phyloP scores from a whole-genome alignment of 2,888 invertebrate genomes.

The Tenthredo notha region DNA sequence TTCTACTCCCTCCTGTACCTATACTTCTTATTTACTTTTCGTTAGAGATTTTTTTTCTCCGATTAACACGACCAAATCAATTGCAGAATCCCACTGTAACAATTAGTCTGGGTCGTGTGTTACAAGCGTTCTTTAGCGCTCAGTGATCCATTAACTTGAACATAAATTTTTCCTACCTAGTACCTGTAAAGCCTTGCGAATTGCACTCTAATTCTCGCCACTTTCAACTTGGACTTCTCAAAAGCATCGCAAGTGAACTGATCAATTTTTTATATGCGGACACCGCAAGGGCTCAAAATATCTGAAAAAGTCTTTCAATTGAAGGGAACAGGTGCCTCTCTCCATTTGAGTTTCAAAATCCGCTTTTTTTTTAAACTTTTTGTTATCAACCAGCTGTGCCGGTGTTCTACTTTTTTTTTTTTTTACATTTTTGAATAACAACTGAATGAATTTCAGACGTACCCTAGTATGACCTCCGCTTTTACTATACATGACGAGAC shows the following conservation, averaged over 20 bases:
- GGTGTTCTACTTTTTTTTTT: too few species aligned
- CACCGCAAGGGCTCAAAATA: background rate
- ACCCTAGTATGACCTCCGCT: conserved; percentile 80
- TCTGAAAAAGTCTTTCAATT: too few species aligned
- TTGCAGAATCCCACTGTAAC: background rate
- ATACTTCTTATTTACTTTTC: background rate
- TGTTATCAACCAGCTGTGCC: too few species aligned
- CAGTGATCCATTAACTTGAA: background rate
- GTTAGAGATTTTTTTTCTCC: background rate
- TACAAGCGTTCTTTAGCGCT: background rate
- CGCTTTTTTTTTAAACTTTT: too few species aligned
- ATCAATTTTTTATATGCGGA: background rate
- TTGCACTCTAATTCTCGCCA: background rate
- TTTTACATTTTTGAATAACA: too few species aligned
- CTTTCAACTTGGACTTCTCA: background rate
- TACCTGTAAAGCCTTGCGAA: background rate
- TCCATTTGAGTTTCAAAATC: too few species aligned
- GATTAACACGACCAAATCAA: background rate
- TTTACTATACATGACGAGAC: conserved; percentile 95
- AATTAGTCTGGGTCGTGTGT: background rate
- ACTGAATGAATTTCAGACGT: conserved; percentile 56
- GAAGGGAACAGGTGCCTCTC: too few species aligned
- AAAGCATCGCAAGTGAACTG: background rate
- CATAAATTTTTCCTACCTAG: background rate
- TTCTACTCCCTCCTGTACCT: too few species aligned